These are phyloP conservation scores for Oscheius myriophilus DNA, from an alignment of 2,888 invertebrate genomes.

Conservation along the genomic window DNA sequence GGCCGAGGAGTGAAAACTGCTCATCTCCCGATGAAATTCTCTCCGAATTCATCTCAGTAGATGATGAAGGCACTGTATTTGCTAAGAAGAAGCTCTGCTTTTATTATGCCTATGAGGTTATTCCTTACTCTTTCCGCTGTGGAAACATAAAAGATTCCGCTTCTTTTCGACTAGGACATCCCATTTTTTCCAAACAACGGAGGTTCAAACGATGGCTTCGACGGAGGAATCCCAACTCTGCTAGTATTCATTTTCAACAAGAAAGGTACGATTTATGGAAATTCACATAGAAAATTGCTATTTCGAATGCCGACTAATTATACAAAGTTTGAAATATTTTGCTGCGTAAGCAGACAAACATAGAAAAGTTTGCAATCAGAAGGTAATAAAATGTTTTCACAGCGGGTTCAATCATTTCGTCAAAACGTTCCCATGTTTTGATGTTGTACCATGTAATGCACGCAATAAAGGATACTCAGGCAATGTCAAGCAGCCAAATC, in stretches of 20 bases:
- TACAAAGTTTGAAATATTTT: too few species aligned
- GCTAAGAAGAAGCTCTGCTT: conserved; percentile 44
- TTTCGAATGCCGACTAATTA: too few species aligned
- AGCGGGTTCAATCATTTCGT: too few species aligned
- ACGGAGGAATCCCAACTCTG: conserved; percentile 62
- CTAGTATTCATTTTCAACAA: conserved; percentile 66
- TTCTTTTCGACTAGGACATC: conserved; percentile 39
- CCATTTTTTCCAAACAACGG: conserved; percentile 31
- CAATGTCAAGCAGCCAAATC: too few species aligned
- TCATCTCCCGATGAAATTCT: conserved; percentile 27
- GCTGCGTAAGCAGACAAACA: too few species aligned
- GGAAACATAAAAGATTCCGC: conserved; percentile 1
- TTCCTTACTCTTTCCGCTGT: conserved; percentile 27
- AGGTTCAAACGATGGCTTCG: conserved; percentile 63
- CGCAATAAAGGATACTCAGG: too few species aligned
- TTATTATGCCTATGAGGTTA: conserved; percentile 34
- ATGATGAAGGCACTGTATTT: conserved; percentile 47
- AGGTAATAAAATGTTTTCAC: too few species aligned
- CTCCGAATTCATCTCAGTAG: conserved; percentile 48
- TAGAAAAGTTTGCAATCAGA: too few species aligned
- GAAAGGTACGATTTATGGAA: too few species aligned
- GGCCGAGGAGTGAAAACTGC: conserved; percentile 41
- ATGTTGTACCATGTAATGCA: too few species aligned
- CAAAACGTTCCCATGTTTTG: too few species aligned
- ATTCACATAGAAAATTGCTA: too few species aligned